A percentile compares a stretch with the other conserved stretches of the same genome.
Conservation (phyloP, 2,797 vertebrate species). For the Chanos chanos region DNA sequence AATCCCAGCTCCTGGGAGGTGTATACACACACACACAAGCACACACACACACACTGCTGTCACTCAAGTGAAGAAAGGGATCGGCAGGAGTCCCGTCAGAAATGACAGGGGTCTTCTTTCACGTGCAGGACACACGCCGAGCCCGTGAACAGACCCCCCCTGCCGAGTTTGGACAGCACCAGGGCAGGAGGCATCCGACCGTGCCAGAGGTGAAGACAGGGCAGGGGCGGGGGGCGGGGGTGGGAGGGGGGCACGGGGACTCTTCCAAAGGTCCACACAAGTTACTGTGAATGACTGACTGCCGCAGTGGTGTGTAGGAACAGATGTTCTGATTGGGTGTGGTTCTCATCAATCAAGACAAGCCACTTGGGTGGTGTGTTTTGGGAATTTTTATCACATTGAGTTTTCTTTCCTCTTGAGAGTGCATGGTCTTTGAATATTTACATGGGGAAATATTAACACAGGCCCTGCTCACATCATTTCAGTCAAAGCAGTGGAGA, state of each 20-base stretch:
- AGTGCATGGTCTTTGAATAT: no score
- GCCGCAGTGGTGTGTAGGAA: constrained; percentile 14
- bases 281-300: constrained; percentile 33
- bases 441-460: no score
- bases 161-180: constrained; percentile 48
- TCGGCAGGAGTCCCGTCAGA: constrained; percentile 41
- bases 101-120: constrained; percentile 50
- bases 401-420: no score
- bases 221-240: constrained; percentile 23
- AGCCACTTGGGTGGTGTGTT: no score
- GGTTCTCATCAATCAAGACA: no score
- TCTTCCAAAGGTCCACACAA: constrained; percentile 34
- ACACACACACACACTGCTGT: constrained; percentile 49
- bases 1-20: constrained; percentile 45
- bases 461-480: no score
- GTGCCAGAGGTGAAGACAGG: constrained; percentile 32
- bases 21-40: no score
- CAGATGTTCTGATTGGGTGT: constrained; percentile 7
- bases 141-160: constrained; percentile 48
- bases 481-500: no score
- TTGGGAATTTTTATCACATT: no score
- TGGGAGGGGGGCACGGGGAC: constrained; percentile 24
- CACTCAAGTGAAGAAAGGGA: constrained; percentile 50
- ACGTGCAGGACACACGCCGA: constrained; percentile 49
- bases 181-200: constrained; percentile 46